phyloP scores from a whole-genome alignment of 2,888 invertebrate species.

The Chloroclysta siterata region DNA sequence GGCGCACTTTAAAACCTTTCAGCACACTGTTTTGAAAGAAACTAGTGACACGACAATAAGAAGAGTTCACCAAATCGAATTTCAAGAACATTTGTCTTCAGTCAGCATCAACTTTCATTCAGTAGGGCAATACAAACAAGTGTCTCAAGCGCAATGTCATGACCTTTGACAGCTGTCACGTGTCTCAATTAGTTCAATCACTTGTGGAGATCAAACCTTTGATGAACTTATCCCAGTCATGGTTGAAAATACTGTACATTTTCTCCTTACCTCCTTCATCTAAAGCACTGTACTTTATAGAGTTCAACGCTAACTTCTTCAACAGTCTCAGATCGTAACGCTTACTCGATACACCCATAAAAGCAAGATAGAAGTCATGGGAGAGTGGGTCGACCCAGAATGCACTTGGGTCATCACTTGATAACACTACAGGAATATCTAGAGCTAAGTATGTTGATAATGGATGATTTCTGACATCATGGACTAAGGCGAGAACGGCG shows the following conservation, averaged over 20 bases:
- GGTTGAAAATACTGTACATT: slow-evolving; percentile 54
- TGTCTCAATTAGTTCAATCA: neutral
- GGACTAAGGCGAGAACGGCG: slow-evolving; percentile 88
- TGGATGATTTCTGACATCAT: slow-evolving; percentile 92
- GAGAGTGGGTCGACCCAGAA: slow-evolving; percentile 91
- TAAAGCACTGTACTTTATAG: slow-evolving; percentile 87
- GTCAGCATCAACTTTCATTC: too few relatives aligned
- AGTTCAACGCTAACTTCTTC: slow-evolving; percentile 91
- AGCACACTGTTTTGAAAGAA: too few relatives aligned
- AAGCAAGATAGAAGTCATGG: slow-evolving; percentile 91
- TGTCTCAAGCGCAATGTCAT: neutral
- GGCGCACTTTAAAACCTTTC: too few relatives aligned
- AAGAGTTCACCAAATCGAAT: too few relatives aligned
- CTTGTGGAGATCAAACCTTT: slow-evolving; percentile 47
- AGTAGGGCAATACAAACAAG: too few relatives aligned
- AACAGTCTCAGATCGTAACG: slow-evolving; percentile 88
- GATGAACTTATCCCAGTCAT: slow-evolving; percentile 67
- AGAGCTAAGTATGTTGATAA: slow-evolving; percentile 87
- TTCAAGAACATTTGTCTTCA: too few relatives aligned
- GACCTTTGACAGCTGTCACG: neutral
- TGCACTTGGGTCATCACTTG: slow-evolving; percentile 91
- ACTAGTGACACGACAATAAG: too few relatives aligned
- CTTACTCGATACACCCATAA: slow-evolving; percentile 89
- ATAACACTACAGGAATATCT: slow-evolving; percentile 89
- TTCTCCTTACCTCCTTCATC: slow-evolving; percentile 53